Evolutionary conservation across 2,797 vertebrate species (phyloP), one percentile per base, ranked within the genome.

Genomic region (Meriones psammophilus): DNA sequence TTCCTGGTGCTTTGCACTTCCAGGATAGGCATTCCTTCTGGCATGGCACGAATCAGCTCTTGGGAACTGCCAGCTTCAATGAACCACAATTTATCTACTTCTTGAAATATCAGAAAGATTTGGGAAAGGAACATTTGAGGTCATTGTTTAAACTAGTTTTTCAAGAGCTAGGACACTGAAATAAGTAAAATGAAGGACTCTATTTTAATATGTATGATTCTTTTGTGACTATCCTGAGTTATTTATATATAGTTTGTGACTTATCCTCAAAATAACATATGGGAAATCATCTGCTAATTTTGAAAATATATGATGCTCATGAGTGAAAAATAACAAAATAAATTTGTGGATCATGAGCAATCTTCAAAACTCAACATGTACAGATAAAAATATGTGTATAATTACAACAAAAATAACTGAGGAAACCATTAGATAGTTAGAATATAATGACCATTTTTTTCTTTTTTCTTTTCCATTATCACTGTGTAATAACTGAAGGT

Each of bases 231-330:
- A 96, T 71, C 18, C 42, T 93, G 87, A 97, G 88, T 83, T 97
- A 95, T 97, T 96, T 92, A 87, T 96, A 66, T 94, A 92, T 84
- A 91, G 88, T 96, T 87, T 95, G 91, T 93, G n/a, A 58, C n/a
- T 78, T 91, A 78, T 83, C 88, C 46, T 95, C 76, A 95, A 96
- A 96, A 96, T 96, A 97, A 96, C 85, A 96, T 92, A 85, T 74
- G 91, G 92, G n/a, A 74, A 95, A 58, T 96, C 94, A 97, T 96
- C 89, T 97, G 94, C 46, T 93, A 85, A 50, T 93, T 97, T 84
- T 92, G 89, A 78, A 95, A 56, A 96, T 95, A 73, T 94, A 96
- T 95, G 84, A 96, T 77, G 68, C 64, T 94, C 95, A 96, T 92
- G 93, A 97, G 93, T 79, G 5, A 78, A 94, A 97, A 93, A 76